These are phyloP conservation scores for Danio choprae DNA, from an alignment of 2,797 vertebrate genomes.

Conservation along the genomic window DNA sequence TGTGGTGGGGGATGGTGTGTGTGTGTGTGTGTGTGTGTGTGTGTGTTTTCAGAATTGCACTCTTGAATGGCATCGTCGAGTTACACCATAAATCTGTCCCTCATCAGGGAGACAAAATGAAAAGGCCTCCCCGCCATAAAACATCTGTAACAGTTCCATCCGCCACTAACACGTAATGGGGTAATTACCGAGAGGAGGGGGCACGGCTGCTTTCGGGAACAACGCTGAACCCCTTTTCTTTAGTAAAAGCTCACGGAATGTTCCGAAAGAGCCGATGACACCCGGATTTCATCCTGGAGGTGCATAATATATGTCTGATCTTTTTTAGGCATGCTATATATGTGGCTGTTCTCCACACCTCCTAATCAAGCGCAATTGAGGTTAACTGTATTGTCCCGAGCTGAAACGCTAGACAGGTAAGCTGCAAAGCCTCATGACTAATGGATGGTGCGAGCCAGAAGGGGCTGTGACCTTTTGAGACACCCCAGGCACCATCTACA, in stretches of 20 bases:
- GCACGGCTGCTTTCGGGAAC: slow-evolving; percentile 67
- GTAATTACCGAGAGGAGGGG: slow-evolving; percentile 77
- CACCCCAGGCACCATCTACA: slow-evolving; percentile 82
- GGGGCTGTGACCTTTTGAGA: slow-evolving; percentile 83
- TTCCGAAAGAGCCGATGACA: slow-evolving; percentile 54
- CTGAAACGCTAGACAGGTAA: slow-evolving; percentile 82
- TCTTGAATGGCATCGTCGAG: slow-evolving; percentile 75
- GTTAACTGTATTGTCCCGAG: slow-evolving; percentile 75
- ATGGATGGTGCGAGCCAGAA: slow-evolving; percentile 78
- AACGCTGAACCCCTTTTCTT: slow-evolving; percentile 69
- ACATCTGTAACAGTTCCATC: slow-evolving; percentile 85
- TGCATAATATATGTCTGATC: slow-evolving; percentile 79
- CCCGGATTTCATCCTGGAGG: slow-evolving; percentile 66
- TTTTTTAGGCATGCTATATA: slow-evolving; percentile 57
- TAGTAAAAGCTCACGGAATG: slow-evolving; percentile 58
- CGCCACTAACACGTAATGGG: slow-evolving; percentile 82
- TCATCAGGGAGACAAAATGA: slow-evolving; percentile 82
- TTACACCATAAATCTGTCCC: slow-evolving; percentile 80
- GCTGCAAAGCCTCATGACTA: slow-evolving; percentile 79
- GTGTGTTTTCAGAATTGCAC: slow-evolving; percentile 62
- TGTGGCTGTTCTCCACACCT: slow-evolving; percentile 77
- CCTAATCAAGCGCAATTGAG: slow-evolving; percentile 82
- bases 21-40: slow-evolving; percentile 52
- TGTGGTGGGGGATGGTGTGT: slow-evolving; percentile 11
- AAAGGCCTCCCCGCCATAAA: slow-evolving; percentile 81